These are phyloP conservation scores for Kryphioiulus occultus DNA, from an alignment of 2,888 invertebrate species.

Conservation along the genomic window DNA sequence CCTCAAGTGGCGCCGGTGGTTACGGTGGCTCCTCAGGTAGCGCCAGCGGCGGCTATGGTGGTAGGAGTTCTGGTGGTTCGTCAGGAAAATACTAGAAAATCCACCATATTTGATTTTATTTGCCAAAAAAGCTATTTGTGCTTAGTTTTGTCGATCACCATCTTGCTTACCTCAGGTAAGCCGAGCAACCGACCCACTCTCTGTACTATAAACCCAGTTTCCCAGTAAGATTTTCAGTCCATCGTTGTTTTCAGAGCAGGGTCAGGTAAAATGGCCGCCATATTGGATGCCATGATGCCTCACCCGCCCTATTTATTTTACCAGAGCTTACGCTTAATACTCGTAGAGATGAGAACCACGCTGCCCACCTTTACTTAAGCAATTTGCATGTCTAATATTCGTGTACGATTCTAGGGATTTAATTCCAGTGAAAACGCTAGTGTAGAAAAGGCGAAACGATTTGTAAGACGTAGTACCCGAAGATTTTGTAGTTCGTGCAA, in stretches of 20 bases:
- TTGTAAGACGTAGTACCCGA: no score
- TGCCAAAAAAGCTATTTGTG: background rate
- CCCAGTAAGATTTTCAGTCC: background rate
- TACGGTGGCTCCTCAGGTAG: background rate
- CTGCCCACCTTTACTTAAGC: background rate
- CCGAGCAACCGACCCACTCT: background rate
- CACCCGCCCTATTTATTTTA: background rate
- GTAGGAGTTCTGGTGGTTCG: background rate
- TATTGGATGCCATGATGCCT: background rate
- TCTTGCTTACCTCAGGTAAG: background rate
- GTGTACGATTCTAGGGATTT: background rate
- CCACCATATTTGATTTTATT: background rate
- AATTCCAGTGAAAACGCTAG: background rate
- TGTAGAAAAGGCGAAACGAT: background rate
- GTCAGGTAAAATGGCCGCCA: background rate
- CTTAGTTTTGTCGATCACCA: background rate
- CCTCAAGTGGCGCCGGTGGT: slow-evolving; percentile 17
- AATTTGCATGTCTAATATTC: background rate
- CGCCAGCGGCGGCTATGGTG: slow-evolving; percentile 36
- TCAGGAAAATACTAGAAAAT: slow-evolving; percentile 29
- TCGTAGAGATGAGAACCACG: background rate
- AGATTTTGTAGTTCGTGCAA: no score
- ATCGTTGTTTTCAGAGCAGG: background rate
- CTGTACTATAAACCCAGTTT: background rate
- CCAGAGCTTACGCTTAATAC: background rate